Evolutionary conservation across 1,140 invertebrate species (phyloP).

Genomic region (Chlorops oryzae): DNA sequence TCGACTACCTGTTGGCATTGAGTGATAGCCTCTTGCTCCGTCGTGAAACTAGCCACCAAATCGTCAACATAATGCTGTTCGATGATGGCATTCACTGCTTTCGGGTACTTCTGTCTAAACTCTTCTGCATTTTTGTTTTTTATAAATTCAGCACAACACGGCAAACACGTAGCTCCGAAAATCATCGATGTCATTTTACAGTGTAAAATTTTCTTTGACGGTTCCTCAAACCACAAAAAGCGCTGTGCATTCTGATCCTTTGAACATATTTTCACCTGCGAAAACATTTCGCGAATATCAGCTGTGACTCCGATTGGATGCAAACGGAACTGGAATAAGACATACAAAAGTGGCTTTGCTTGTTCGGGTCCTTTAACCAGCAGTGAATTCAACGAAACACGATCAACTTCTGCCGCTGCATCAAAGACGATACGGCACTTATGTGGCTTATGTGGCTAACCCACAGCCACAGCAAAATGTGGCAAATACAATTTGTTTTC

Average conservation of each 20-base stretch:
- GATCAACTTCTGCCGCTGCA: too few relatives aligned
- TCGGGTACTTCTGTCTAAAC: constrained; percentile 16
- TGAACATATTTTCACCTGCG: not conserved
- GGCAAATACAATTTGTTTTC: too few relatives aligned
- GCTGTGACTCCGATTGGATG: too few relatives aligned
- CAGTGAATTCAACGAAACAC: too few relatives aligned
- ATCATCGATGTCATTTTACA: constrained; percentile 35
- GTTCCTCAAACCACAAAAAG: constrained; percentile 30
- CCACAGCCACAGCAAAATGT: too few relatives aligned
- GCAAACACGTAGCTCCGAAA: constrained; percentile 35
- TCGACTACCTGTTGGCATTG: constrained; percentile 16
- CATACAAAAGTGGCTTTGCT: too few relatives aligned
- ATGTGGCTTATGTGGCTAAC: too few relatives aligned
- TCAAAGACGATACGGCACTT: too few relatives aligned
- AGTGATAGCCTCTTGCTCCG: constrained; percentile 12
- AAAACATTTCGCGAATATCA: too few relatives aligned
- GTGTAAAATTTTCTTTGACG: constrained; percentile 4
- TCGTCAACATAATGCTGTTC: constrained; percentile 45
- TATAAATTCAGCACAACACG: constrained; percentile 25
- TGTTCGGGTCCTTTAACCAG: too few relatives aligned
- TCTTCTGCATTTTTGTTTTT: constrained; percentile 27
- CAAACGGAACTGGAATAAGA: too few relatives aligned
- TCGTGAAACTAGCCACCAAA: constrained; percentile 26
- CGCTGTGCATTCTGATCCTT: constrained; percentile 18
- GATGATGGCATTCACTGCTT: constrained; percentile 26